Percentiles rank a stretch among this genome's conserved stretches.
Conservation (phyloP, 2,797 vertebrate species). For the Alca torda region DNA sequence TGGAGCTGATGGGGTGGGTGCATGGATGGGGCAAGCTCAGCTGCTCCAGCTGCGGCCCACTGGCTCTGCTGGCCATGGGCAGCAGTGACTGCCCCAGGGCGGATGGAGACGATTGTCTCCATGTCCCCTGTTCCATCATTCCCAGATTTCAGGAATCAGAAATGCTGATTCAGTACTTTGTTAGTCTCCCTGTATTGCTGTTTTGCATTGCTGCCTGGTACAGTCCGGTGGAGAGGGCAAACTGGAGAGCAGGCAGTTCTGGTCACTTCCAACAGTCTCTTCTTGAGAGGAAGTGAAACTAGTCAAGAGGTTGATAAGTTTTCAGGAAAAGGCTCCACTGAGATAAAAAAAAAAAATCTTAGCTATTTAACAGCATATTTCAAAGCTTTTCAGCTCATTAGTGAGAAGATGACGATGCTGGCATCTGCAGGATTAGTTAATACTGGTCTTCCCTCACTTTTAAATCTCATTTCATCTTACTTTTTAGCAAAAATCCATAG, state of each 20-base stretch:
- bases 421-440: background rate
- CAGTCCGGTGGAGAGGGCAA: background rate
- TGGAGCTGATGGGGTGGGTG: background rate
- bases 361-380: background rate
- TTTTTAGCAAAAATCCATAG: background rate
- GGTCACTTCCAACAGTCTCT: background rate
- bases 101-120: background rate
- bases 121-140: background rate
- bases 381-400: background rate
- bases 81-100: background rate
- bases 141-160: background rate
- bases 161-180: background rate
- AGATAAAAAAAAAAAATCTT: background rate
- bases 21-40: background rate
- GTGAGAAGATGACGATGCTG: background rate
- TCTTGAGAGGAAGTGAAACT: background rate
- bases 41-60: background rate
- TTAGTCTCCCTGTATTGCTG: background rate
- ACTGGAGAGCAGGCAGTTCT: background rate
- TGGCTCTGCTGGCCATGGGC: background rate
- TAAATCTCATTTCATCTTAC: background rate
- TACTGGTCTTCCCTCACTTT: background rate
- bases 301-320: background rate
- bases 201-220: background rate
- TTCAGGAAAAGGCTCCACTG: background rate